phyloP scores from a whole-genome alignment of 1,140 invertebrate species.

The Eueides isabella region DNA sequence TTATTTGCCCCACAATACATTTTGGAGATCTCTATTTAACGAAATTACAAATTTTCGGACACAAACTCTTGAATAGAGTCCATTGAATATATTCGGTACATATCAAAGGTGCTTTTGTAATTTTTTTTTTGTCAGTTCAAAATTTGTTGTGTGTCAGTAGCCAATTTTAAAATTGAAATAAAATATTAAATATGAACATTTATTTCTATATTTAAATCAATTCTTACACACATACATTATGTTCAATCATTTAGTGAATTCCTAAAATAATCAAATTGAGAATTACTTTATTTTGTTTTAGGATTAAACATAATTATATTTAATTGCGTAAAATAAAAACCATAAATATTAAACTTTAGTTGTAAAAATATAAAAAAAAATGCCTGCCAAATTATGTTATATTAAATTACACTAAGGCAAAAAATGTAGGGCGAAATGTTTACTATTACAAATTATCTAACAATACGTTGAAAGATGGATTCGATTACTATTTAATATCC shows the following conservation, averaged over 20 bases:
- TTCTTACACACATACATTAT: too few species aligned
- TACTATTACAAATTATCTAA: constrained; percentile 77
- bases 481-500: constrained; percentile 50
- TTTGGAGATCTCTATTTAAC: constrained; percentile 69
- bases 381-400: not conserved
- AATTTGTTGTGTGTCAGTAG: constrained; percentile 26
- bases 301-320: too few species aligned
- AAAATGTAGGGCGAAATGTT: constrained; percentile 69
- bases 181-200: not conserved
- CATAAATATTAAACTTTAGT: too few species aligned
- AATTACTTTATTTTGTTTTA: too few species aligned
- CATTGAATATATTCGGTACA: constrained; percentile 39
- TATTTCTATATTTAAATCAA: not conserved
- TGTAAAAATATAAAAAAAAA: too few species aligned
- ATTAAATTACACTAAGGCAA: constrained; percentile 46
- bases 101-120: constrained; percentile 43
- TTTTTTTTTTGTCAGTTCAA: constrained; percentile 17
- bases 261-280: too few species aligned
- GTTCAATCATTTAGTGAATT: too few species aligned
- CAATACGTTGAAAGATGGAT: constrained; percentile 52
- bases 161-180: constrained; percentile 9
- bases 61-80: constrained; percentile 35
- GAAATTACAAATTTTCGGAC: constrained; percentile 67
- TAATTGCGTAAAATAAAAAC: too few species aligned
- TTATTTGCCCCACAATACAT: constrained; percentile 65